phyloP scores from a whole-genome alignment of 2,888 invertebrate species.

The Pyrocoelia pectoralis region DNA sequence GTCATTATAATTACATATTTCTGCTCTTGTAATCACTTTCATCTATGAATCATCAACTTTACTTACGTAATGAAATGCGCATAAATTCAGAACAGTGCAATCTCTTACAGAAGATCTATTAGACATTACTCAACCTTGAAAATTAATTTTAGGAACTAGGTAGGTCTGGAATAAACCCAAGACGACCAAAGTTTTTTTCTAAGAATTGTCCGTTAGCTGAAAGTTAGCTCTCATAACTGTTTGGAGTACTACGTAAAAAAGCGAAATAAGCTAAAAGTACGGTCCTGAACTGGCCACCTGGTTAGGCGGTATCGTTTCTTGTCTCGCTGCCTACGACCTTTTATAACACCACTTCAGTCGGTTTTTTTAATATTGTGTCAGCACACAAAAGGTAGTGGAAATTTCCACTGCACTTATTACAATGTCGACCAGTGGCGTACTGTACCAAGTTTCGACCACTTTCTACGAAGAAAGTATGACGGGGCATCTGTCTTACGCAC shows the following conservation, averaged over 20 bases:
- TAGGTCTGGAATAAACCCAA: too few relatives aligned
- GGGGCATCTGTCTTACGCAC: too few relatives aligned
- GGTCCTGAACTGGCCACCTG: constrained; percentile 19
- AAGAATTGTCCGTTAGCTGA: too few relatives aligned
- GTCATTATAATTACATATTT: not conserved
- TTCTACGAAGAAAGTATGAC: too few relatives aligned
- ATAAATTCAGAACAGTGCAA: too few relatives aligned
- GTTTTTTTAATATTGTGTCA: constrained; percentile 17
- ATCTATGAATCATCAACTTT: not conserved
- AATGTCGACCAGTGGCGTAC: constrained; percentile 18
- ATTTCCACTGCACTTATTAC: constrained; percentile 26
- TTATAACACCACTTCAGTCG: constrained; percentile 6
- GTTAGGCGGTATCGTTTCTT: constrained; percentile 13
- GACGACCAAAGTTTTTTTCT: too few relatives aligned
- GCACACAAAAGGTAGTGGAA: constrained; percentile 24
- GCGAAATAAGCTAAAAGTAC: not conserved
- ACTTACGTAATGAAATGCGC: not conserved
- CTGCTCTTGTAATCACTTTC: not conserved
- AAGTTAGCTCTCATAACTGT: too few relatives aligned
- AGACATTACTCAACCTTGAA: too few relatives aligned
- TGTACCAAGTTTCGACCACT: not conserved
- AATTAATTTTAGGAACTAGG: too few relatives aligned
- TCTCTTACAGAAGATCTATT: too few relatives aligned
- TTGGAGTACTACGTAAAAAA: too few relatives aligned
- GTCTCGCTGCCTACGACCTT: constrained; percentile 19